Evolutionary conservation across 1,140 invertebrate genomes (phyloP).

Genomic region (Brachystomella parvula): DNA sequence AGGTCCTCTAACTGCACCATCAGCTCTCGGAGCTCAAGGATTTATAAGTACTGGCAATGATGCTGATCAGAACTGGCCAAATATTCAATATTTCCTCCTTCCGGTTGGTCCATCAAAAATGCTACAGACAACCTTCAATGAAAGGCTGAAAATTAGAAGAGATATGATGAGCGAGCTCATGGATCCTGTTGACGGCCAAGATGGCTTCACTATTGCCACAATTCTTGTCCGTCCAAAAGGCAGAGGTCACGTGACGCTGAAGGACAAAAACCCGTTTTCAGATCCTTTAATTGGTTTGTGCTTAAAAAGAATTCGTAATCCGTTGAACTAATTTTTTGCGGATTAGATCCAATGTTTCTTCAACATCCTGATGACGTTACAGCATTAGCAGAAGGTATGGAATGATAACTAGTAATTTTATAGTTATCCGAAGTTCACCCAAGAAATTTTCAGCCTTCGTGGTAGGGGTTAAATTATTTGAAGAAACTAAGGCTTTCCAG

Average conservation of each 20-base stretch:
- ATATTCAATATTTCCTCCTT: slow-evolving; percentile 24
- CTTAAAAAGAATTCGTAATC: too few relatives aligned
- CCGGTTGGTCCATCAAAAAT: slow-evolving; percentile 6
- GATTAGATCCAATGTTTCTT: slow-evolving; percentile 34
- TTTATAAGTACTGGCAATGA: slow-evolving; percentile 19
- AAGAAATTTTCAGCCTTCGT: slow-evolving; percentile 3
- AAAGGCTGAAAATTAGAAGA: not conserved
- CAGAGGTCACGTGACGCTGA: slow-evolving; percentile 32
- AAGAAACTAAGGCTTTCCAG: slow-evolving; percentile 20
- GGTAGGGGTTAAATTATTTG: slow-evolving; percentile 7
- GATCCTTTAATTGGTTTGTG: slow-evolving; percentile 31
- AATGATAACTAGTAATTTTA: not conserved
- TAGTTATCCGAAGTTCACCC: not conserved
- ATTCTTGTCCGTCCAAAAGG: slow-evolving; percentile 36
- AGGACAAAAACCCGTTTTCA: slow-evolving; percentile 29
- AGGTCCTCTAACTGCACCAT: slow-evolving; percentile 12
- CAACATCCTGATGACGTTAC: slow-evolving; percentile 29
- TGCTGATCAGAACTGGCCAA: slow-evolving; percentile 16
- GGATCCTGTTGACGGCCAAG: slow-evolving; percentile 2
- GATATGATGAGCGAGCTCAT: slow-evolving; percentile 7
- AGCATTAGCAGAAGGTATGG: slow-evolving; percentile 2
- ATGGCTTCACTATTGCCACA: slow-evolving; percentile 6
- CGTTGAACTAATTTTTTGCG: too few relatives aligned
- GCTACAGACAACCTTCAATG: not conserved
- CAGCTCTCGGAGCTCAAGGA: slow-evolving; percentile 18